A percentile compares a stretch with the other conserved stretches of the same genome.
Evolutionary conservation across 2,888 invertebrate species (phyloP).

Genomic region (Petrolisthes cinctipes): DNA sequence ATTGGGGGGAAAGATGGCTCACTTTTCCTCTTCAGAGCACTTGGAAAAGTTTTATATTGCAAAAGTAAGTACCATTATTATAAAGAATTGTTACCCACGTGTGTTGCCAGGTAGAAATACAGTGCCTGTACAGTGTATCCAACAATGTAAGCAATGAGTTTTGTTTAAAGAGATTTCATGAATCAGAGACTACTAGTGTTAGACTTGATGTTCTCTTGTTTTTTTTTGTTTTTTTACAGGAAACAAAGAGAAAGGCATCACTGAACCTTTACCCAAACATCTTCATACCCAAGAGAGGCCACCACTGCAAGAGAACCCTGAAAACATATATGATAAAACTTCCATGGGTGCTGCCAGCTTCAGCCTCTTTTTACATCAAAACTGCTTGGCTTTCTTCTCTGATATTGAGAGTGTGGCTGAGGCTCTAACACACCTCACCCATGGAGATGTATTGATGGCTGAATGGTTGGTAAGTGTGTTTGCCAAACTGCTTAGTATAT

Average conservation of each 20-base stretch:
- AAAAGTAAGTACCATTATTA: constrained; percentile 69
- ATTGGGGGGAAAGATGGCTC: constrained; percentile 68
- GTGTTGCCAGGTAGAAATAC: background rate
- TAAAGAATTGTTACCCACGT: background rate
- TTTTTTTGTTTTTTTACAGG: constrained; percentile 17
- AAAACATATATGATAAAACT: constrained; percentile 47
- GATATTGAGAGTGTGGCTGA: constrained; percentile 33
- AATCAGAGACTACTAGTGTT: background rate
- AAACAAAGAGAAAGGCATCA: constrained; percentile 23
- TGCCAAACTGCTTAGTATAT: too few species aligned
- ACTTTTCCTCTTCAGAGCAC: constrained; percentile 71
- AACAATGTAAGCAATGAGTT: too few species aligned
- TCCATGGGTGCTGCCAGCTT: constrained; percentile 55
- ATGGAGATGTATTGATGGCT: constrained; percentile 41
- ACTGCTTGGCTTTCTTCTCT: constrained; percentile 41
- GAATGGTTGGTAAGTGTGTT: constrained; percentile 41
- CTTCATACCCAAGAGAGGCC: constrained; percentile 46
- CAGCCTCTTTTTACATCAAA: constrained; percentile 60
- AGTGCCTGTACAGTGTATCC: too few species aligned
- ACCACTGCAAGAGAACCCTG: constrained; percentile 46
- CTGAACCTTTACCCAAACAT: constrained; percentile 43
- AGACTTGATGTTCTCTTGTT: too few species aligned
- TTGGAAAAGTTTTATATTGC: constrained; percentile 72
- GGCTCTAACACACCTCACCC: constrained; percentile 39
- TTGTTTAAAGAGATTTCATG: background rate